Evolutionary conservation across 2,888 invertebrate genomes (phyloP).

Genomic region (Beris chalybata): DNA sequence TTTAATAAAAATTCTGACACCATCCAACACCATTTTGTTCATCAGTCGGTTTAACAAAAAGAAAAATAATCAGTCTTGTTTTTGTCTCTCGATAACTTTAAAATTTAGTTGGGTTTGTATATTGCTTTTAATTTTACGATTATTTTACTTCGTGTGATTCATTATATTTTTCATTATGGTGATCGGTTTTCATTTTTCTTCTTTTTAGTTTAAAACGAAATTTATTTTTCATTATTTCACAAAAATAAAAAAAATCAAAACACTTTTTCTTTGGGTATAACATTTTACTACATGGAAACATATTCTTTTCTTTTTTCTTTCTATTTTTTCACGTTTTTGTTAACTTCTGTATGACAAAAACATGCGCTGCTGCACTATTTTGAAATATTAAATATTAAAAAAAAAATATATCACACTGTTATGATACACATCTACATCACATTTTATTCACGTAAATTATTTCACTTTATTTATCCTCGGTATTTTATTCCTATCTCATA

Average conservation of each 20-base stretch:
- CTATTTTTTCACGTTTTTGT: constrained; percentile 43
- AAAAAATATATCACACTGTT: too few relatives aligned
- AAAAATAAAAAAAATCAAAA: constrained; percentile 5
- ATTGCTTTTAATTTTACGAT: too few relatives aligned
- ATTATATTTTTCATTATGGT: too few relatives aligned
- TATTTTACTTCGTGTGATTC: too few relatives aligned
- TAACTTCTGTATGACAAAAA: constrained; percentile 42
- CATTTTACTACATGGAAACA: constrained; percentile 41
- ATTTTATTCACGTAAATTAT: constrained; percentile 19
- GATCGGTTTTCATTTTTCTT: constrained; percentile 34
- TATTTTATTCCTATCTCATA: constrained; percentile 1
- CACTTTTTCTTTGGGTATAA: constrained; percentile 7
- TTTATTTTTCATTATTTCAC: constrained; percentile 19
- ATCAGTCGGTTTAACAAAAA: too few relatives aligned
- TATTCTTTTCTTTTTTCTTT: constrained; percentile 38
- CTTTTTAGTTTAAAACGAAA: constrained; percentile 12
- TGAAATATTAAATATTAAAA: constrained; percentile 10
- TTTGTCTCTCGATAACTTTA: too few relatives aligned
- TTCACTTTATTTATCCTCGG: background rate
- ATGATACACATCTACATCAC: constrained; percentile 37
- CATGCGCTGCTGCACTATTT: constrained; percentile 50
- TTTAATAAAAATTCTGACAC: too few relatives aligned
- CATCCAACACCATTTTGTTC: too few relatives aligned
- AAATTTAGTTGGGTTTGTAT: too few relatives aligned
- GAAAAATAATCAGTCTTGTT: too few relatives aligned